Evolutionary conservation across 2,113 vertebrate genomes (phyloP), one percentile per base, ranked within the genome.

Genomic region (Cinclus mexicanus): DNA sequence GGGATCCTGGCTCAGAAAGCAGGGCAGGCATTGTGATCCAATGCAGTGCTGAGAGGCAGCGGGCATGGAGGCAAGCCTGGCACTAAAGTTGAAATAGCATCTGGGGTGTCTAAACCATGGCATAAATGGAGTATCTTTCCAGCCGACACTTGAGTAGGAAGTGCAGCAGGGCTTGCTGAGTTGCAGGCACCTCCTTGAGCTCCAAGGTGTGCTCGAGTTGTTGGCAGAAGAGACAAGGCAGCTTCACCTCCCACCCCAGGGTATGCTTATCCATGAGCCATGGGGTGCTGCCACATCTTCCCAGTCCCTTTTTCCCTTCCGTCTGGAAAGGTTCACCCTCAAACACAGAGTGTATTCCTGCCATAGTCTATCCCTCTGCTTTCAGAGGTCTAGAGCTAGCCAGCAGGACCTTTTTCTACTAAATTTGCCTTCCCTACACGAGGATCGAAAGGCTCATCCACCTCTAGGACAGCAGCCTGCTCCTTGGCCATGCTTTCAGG

Each of bases 211-310:
- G 26, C 67, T 37, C 0, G 0, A 39, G 53, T 41, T 50, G 14
- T 17, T 56, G 57, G 59, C 64, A 65, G 71, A 75, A 44, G 21
- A 47, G 86, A 64, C 1, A 6, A 64, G 39, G 24, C 31, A 50
- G n/a, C 22, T 83, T 90, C 83, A 76, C 22, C 59, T 87, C 33
- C n/a, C 10, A 41, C 19, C 37, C 83, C 2, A 2, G 35, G 24
- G 5, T 63, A 21, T 0, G 0, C 28, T 77, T 9, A 4, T n/a
- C 44, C 50, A 25, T 2, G 6, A 83, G 65, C 52, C 28, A 0
- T 19, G 42, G 24, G 67, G 37, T 0, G 0, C 35, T 57, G 31
- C 65, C 50, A 70, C 26, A 37, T 41, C 19, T 60, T 89, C 49
- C 37, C 52, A 57, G 24, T 44, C 26, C 26, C n/a, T 25, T 63